Evolutionary conservation across 1,140 invertebrate genomes (phyloP), one percentile per base, ranked within the genome.

Genomic region (Cephus cinctus): DNA sequence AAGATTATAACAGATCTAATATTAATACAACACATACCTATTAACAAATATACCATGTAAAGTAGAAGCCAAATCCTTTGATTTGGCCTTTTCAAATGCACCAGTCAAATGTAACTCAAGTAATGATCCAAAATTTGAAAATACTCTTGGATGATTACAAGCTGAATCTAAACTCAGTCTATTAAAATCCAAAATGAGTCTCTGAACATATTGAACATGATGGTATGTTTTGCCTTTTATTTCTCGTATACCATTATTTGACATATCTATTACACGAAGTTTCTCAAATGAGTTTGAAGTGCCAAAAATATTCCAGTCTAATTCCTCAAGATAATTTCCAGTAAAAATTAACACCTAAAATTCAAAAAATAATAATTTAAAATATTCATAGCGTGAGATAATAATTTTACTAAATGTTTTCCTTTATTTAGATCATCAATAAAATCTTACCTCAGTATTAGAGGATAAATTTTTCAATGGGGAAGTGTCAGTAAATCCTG

Each of bases 191-290:
- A 92, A 71, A 50, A 88, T 83, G 1, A 92, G 69, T n/a, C 83
- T 76, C 61, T 86, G 78, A 0, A 91, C 88, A 39, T 79, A 81
- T 30, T 77, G 77, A 1, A 91, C 88, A 61, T 85, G 85, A 59
- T 90, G 88, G 66, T 87, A 91, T 3, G 86, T 77, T 68, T 89
- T 88, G 1, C 89, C 89, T 55, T 81, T 80, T 43, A 92, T 90
- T 47, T 85, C 82, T 35, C 77, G 65, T n/a, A 92, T 90, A 9
- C 80, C 71, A 63, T 92, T 92, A 49, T 82, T 86, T 16, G 84
- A 86, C 84, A 92, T 86, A 55, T 92, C 88, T 19, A 91, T 84
- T 2, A 85, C 79, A 49, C 78, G 78, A 14, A 92, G 63, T 25
- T 83, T 73, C 22, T 78, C 81, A 30, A 84, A 74, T 31, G 72